Conservation (phyloP, 2,113 vertebrate genomes). For the Calyptomena viridis region DNA sequence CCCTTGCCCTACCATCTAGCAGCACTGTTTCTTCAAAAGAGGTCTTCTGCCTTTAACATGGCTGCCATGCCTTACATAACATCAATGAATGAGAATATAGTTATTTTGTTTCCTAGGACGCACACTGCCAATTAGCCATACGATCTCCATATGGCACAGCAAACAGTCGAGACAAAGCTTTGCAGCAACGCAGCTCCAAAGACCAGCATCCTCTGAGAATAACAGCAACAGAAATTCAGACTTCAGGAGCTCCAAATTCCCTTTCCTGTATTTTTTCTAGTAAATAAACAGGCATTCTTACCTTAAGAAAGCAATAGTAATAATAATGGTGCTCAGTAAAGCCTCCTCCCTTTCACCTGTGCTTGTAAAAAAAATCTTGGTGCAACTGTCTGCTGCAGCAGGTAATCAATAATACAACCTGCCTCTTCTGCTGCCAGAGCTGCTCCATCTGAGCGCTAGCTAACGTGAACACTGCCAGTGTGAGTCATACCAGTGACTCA, state of each 20-base stretch:
- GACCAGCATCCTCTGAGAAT: not conserved
- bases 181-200: not conserved
- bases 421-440: not conserved
- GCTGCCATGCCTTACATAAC: slow-evolving; percentile 62
- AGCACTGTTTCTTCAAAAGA: slow-evolving; percentile 42
- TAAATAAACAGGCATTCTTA: slow-evolving; percentile 26
- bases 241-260: not conserved
- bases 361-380: not conserved
- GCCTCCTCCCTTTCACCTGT: not conserved
- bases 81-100: not conserved
- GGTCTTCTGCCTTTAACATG: slow-evolving; percentile 43
- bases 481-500: slow-evolving; percentile 62
- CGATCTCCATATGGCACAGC: not conserved
- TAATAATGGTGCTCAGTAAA: not conserved
- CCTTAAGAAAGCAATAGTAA: not conserved
- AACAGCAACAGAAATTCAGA: not conserved
- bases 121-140: not conserved
- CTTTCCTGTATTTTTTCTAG: not conserved
- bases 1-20: not conserved
- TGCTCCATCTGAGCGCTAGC: slow-evolving; percentile 28
- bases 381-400: slow-evolving; percentile 23
- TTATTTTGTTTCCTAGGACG: not conserved
- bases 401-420: slow-evolving; percentile 38
- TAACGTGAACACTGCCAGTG: not conserved
- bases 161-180: not conserved